Conservation (phyloP, 2,113 vertebrate genomes). For the Mola mola region DNA sequence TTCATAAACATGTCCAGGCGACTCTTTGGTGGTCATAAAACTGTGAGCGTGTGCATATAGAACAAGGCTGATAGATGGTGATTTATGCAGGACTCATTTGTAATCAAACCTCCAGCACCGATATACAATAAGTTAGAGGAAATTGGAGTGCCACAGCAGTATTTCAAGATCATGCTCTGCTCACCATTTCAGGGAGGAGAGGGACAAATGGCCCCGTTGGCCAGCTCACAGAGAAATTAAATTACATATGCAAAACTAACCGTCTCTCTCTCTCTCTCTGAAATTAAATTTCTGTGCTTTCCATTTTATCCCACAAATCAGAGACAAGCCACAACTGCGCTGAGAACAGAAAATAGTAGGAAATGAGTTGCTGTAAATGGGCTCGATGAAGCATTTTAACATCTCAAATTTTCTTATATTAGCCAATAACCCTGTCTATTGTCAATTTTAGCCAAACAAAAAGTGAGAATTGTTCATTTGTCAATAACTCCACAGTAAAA, state of each 20-base stretch:
- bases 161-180: conserved; percentile 33
- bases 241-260: conserved; percentile 38
- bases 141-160: conserved; percentile 53
- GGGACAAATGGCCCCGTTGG: conserved; percentile 26
- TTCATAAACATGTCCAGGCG: conserved; percentile 53
- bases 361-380: too few relatives aligned
- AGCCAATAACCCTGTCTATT: too few relatives aligned
- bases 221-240: conserved; percentile 37
- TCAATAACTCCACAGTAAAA: too few relatives aligned
- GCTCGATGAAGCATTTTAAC: too few relatives aligned
- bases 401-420: too few relatives aligned
- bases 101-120: conserved; percentile 62
- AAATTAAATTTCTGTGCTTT: conserved; percentile 21
- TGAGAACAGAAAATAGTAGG: too few relatives aligned
- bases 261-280: neutral
- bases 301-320: conserved; percentile 29
- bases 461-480: too few relatives aligned
- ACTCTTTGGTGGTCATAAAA: conserved; percentile 63
- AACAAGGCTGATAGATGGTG: conserved; percentile 61
- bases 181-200: conserved; percentile 9
- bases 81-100: conserved; percentile 44
- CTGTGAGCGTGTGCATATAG: conserved; percentile 54
- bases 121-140: conserved; percentile 56
- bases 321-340: conserved; percentile 9
- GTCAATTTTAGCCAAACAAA: too few relatives aligned